These are phyloP conservation scores for Drosophila yakuba DNA, from an alignment of 1,140 invertebrate genomes.

Conservation along the genomic window DNA sequence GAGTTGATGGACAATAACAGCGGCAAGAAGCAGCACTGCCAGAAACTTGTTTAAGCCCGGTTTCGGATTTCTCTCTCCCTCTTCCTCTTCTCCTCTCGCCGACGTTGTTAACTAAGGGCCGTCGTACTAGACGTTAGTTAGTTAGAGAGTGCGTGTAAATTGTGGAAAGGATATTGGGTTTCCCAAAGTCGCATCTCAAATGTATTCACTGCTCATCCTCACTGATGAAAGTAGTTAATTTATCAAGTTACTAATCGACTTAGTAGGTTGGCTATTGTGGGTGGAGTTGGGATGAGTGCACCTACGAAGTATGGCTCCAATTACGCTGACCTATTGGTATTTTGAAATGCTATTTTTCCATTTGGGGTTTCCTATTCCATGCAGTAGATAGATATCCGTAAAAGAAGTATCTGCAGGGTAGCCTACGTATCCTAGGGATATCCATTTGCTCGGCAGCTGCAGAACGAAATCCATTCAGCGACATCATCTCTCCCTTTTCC, in stretches of 20 bases:
- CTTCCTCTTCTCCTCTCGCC: slow-evolving; percentile 35
- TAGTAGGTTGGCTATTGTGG: too few relatives aligned
- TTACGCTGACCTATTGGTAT: too few relatives aligned
- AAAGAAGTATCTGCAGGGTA: neutral
- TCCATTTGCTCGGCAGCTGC: slow-evolving; percentile 18
- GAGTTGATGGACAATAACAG: slow-evolving; percentile 27
- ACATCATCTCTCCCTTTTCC: neutral
- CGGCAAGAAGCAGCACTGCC: slow-evolving; percentile 23
- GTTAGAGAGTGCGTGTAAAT: slow-evolving; percentile 16
- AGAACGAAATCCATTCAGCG: slow-evolving; percentile 21
- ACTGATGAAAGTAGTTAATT: neutral
- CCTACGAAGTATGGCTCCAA: too few relatives aligned
- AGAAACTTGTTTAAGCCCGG: slow-evolving; percentile 37
- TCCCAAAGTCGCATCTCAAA: neutral
- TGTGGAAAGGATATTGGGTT: slow-evolving; percentile 5
- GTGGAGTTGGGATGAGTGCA: too few relatives aligned
- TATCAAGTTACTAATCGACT: neutral
- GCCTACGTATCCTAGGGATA: neutral
- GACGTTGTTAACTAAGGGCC: slow-evolving; percentile 26
- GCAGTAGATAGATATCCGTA: too few relatives aligned
- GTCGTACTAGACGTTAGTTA: slow-evolving; percentile 28
- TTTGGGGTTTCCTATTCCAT: too few relatives aligned
- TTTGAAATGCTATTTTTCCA: too few relatives aligned
- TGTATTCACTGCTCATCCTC: neutral
- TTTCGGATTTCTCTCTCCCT: slow-evolving; percentile 24